phyloP scores from a whole-genome alignment of 2,888 invertebrate species.

The Crossocerus cetratus region DNA sequence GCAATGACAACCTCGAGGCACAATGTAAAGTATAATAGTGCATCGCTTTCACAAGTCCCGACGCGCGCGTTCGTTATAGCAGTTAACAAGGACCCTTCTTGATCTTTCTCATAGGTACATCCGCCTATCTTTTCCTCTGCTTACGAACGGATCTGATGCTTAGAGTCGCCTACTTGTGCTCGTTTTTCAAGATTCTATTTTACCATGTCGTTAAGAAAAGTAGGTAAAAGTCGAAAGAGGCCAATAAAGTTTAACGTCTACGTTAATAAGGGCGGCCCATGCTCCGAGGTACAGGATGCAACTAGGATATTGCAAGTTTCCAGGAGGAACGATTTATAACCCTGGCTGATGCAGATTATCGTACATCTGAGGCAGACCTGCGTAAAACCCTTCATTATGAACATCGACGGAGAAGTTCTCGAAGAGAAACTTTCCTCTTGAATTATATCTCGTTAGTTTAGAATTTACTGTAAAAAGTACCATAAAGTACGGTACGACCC shows the following conservation, averaged over 20 bases:
- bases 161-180: constrained; percentile 25
- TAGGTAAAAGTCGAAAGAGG: background rate
- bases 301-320: no score
- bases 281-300: no score
- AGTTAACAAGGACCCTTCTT: constrained; percentile 44
- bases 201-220: constrained; percentile 5
- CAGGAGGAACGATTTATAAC: no score
- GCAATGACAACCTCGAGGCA: constrained; percentile 48
- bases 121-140: background rate
- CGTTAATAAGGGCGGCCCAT: background rate
- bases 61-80: constrained; percentile 54
- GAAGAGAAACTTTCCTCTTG: no score
- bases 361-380: no score
- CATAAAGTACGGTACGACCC: background rate
- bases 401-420: no score
- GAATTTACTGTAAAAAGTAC: background rate
- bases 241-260: background rate
- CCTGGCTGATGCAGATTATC: no score
- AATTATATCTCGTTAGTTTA: no score
- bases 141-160: constrained; percentile 20
- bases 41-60: constrained; percentile 51
- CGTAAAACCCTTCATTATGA: no score
- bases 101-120: constrained; percentile 9
- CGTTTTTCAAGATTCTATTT: constrained; percentile 13
- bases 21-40: constrained; percentile 54